Evolutionary conservation across 30 jellyfish, hydroid and myxozoan genomes (phyloP).

Genomic region (Aurelia coerulea): DNA sequence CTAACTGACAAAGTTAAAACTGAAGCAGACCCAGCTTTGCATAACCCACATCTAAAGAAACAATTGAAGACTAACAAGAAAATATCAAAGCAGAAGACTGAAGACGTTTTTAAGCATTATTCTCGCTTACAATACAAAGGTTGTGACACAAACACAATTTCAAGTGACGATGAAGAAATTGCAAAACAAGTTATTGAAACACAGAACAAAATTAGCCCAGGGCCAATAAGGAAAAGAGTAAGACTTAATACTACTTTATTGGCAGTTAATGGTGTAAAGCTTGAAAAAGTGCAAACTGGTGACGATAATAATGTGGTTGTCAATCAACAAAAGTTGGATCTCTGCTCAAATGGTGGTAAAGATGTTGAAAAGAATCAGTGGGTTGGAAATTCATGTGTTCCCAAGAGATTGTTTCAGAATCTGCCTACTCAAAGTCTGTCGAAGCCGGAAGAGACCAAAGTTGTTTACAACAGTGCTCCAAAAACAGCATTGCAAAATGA

Average conservation of each 20-base stretch:
- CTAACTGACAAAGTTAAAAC: conserved; percentile 60
- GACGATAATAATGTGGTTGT: no score
- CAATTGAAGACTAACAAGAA: conserved; percentile 76
- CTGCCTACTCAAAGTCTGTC: no score
- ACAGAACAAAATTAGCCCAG: conserved; percentile 24
- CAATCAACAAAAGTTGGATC: neutral
- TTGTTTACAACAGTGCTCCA: neutral
- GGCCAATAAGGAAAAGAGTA: neutral
- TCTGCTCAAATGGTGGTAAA: neutral
- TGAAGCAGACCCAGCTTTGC: conserved; percentile 85
- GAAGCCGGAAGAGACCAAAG: neutral
- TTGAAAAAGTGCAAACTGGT: neutral
- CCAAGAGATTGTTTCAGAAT: neutral
- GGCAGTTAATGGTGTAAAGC: neutral
- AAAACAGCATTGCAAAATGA: neutral
- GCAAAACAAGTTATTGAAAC: conserved; percentile 34
- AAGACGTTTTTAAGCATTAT: conserved; percentile 60
- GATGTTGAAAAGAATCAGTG: neutral
- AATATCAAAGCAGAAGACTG: conserved; percentile 69
- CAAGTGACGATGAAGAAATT: conserved; percentile 46
- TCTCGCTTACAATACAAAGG: conserved; percentile 59
- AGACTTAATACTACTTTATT: neutral
- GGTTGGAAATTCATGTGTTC: conserved; percentile 37
- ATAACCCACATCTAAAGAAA: conserved; percentile 53
- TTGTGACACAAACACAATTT: conserved; percentile 18